These are phyloP conservation scores for Drosophila bunnanda DNA, from an alignment of 2,888 invertebrate species.

Conservation along the genomic window DNA sequence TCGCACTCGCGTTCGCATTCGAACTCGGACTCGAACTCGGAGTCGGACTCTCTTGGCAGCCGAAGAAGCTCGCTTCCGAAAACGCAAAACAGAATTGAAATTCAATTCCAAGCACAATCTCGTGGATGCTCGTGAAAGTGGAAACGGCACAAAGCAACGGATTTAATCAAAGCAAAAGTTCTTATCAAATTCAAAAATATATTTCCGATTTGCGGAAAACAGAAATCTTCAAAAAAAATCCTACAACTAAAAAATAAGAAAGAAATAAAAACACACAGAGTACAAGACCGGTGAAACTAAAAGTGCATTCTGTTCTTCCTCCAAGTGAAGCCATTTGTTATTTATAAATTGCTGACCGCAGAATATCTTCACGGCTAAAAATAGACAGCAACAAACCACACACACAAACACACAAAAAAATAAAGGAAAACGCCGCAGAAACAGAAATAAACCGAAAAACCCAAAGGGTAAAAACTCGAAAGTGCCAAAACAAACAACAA, in stretches of 20 bases:
- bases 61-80: conserved; percentile 44
- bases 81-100: conserved; percentile 33
- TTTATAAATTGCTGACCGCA: conserved; percentile 77
- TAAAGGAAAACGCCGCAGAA: conserved; percentile 40
- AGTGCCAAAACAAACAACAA: conserved; percentile 65
- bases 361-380: conserved; percentile 66
- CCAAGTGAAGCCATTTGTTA: conserved; percentile 60
- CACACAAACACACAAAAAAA: conserved; percentile 44
- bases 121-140: conserved; percentile 18
- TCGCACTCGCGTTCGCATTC: too few relatives aligned
- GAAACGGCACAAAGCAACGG: conserved; percentile 10
- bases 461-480: conserved; percentile 75
- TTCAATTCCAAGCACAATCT: conserved; percentile 25
- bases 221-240: conserved; percentile 3
- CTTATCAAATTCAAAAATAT: conserved; percentile 3
- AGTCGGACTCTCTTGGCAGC: conserved; percentile 52
- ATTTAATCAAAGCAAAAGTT: conserved; percentile 14
- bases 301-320: conserved; percentile 40
- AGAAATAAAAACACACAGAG: conserved; percentile 17
- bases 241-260: background rate
- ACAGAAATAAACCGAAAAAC: conserved; percentile 66
- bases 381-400: conserved; percentile 64
- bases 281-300: conserved; percentile 27
- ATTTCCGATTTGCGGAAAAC: background rate
- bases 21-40: too few relatives aligned